These are phyloP conservation scores for Folsomia manolachei DNA, from an alignment of 2,888 invertebrate genomes.

Conservation along the genomic window DNA sequence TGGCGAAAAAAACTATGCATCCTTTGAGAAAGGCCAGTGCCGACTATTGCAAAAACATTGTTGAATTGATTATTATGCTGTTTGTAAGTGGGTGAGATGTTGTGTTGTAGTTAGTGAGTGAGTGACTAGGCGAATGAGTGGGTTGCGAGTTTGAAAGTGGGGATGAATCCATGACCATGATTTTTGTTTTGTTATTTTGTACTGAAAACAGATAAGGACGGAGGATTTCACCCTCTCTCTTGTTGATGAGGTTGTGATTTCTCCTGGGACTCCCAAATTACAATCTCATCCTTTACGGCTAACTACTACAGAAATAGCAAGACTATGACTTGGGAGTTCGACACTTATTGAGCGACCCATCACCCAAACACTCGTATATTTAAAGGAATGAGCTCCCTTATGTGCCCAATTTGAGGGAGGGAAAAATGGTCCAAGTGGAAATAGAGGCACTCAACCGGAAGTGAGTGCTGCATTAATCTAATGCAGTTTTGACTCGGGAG, in stretches of 20 bases:
- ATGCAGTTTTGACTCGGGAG: not conserved
- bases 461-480: slow-evolving; percentile 29
- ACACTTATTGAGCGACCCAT: slow-evolving; percentile 3
- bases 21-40: no score
- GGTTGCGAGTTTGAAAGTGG: not conserved
- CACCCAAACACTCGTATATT: not conserved
- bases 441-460: slow-evolving; percentile 48
- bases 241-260: slow-evolving; percentile 50
- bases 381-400: not conserved
- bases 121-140: not conserved
- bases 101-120: no score
- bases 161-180: not conserved
- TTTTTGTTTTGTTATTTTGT: not conserved
- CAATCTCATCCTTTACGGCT: not conserved
- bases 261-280: slow-evolving; percentile 40
- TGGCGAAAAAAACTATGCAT: no score
- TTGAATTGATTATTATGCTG: no score
- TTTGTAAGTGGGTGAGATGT: no score
- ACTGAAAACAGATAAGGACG: not conserved
- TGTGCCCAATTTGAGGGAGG: slow-evolving; percentile 3
- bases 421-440: slow-evolving; percentile 10
- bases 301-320: not conserved
- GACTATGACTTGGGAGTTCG: not conserved
- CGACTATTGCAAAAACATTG: no score
- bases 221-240: slow-evolving; percentile 9